Base-by-base conservation (phyloP, 1,140 invertebrate genomes). In the Pararge aegeria region DNA sequence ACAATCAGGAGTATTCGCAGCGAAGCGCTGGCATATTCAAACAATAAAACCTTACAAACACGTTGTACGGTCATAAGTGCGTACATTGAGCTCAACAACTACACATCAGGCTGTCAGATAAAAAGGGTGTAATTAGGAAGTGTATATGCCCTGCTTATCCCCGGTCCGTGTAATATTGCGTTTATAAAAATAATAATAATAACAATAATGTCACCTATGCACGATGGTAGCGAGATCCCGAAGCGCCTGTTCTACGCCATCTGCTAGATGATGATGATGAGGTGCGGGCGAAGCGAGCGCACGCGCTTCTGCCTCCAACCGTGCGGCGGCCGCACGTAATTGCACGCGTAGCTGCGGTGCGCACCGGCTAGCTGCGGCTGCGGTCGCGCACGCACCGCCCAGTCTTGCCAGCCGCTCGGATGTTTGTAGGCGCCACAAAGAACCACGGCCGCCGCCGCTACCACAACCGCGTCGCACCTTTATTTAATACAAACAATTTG, bases 301-400 rank as follows among this genome's bases (percentile, higher is more conserved):
- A 20, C 95, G 92, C 16, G 95, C 95, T 78, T 97, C 95, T 1
- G 92, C 91, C 78, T 98, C 96, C 18, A 98, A 90, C 6, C 94
- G 91, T 0, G 94, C 94, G 2, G 98, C 92, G 53, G 98, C 90
- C 78, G 98, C 97, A 7, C 96, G 94, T 73, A 97, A 94, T 68
- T 97, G 96, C 81, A 98, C 97, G 56, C 97, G 94, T 20, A 95
- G 93, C 75, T 97, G 96, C 13, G 97, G 95, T 15, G 96, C 70
- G 94, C 78, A 97, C 95, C 97, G 94, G 2, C 95, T 93, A 58
- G 91, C 91, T 0, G 91, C 92, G 0, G 93, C 92, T 54, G 95
- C 94, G 37, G 93, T 93, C 34, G 93, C 90, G 80, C 96, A 97
- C 58, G 95, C 94, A 0, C 93, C 93, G 69, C 96, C 95, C 37